A percentile compares a stretch with the other conserved stretches of the same genome.
Conservation (phyloP, 92 coral and sea anemone species). For the Epizoanthus rinbou region DNA sequence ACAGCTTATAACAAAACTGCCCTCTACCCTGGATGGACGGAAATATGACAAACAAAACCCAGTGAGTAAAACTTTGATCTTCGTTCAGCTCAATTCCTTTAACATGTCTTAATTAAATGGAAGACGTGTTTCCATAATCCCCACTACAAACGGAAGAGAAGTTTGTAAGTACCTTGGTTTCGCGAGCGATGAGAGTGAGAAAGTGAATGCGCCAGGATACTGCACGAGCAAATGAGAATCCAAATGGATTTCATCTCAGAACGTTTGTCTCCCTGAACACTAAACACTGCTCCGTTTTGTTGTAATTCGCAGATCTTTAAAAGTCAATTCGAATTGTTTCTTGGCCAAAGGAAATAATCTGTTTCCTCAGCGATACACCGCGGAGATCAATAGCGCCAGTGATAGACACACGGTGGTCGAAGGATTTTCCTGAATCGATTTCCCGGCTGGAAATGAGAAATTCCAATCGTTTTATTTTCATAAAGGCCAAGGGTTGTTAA, state of each 20-base stretch:
- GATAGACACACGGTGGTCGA: constrained; percentile 13
- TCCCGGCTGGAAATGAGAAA: constrained; percentile 7
- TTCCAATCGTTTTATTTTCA: not conserved
- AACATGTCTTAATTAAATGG: not conserved
- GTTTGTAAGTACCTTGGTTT: not conserved
- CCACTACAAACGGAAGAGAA: not conserved
- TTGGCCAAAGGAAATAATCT: not conserved
- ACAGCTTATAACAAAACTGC: too few relatives aligned
- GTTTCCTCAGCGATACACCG: constrained; percentile 7
- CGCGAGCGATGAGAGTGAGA: not conserved
- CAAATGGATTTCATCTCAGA: not conserved
- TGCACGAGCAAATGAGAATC: not conserved
- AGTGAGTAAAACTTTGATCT: too few relatives aligned
- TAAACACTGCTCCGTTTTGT: constrained; percentile 15
- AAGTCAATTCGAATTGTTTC: not conserved
- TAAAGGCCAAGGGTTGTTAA: not conserved
- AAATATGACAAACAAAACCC: too few relatives aligned
- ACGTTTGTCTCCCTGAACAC: not conserved
- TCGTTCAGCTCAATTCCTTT: too few relatives aligned
- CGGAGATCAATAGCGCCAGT: not conserved
- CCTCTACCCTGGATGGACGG: too few relatives aligned
- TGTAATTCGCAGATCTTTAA: constrained; percentile 26
- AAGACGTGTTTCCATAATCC: not conserved
- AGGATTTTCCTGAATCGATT: not conserved
- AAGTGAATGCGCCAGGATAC: not conserved